Conservation (phyloP, 2,888 invertebrate genomes). For the Chydorus sphaericus region DNA sequence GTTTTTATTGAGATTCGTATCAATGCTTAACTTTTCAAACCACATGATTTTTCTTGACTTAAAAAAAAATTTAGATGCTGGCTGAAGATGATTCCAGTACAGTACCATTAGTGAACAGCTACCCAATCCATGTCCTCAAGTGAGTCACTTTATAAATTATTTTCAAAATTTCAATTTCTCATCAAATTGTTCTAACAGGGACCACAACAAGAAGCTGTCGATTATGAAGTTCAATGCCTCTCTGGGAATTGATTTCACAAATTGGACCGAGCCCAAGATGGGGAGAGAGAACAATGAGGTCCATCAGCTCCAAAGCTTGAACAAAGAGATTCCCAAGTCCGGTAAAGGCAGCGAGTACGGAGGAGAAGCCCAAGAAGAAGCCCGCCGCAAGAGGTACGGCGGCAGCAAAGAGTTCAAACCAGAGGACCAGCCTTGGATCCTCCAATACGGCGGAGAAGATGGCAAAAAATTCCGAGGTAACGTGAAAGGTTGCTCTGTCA, state of each 20-base stretch:
- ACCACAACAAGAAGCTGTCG: conserved; percentile 58
- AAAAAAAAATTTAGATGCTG: too few relatives aligned
- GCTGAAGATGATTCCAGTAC: too few relatives aligned
- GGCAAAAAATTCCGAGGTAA: conserved; percentile 44
- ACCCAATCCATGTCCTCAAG: too few relatives aligned
- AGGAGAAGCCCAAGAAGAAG: conserved; percentile 83
- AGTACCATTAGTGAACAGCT: too few relatives aligned
- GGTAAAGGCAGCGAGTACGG: conserved; percentile 96
- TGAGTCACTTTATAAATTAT: too few relatives aligned
- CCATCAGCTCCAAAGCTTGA: conserved; percentile 57
- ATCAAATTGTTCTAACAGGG: conserved; percentile 28
- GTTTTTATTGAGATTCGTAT: too few relatives aligned
- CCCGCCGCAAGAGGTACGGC: conserved; percentile 81
- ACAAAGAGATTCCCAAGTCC: conserved; percentile 85
- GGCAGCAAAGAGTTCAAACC: conserved; percentile 74
- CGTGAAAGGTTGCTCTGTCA: too few relatives aligned
- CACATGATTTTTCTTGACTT: too few relatives aligned
- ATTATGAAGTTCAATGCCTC: conserved; percentile 83
- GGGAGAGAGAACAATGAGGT: conserved; percentile 87
- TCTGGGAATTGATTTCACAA: conserved; percentile 67
- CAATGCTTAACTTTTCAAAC: too few relatives aligned
- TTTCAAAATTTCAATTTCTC: background rate
- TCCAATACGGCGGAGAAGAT: conserved; percentile 75
- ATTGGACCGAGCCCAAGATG: conserved; percentile 68
- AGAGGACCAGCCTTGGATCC: conserved; percentile 92